These are phyloP conservation scores for Agriopis leucophaearia DNA, from an alignment of 2,888 invertebrate species.

Conservation along the genomic window DNA sequence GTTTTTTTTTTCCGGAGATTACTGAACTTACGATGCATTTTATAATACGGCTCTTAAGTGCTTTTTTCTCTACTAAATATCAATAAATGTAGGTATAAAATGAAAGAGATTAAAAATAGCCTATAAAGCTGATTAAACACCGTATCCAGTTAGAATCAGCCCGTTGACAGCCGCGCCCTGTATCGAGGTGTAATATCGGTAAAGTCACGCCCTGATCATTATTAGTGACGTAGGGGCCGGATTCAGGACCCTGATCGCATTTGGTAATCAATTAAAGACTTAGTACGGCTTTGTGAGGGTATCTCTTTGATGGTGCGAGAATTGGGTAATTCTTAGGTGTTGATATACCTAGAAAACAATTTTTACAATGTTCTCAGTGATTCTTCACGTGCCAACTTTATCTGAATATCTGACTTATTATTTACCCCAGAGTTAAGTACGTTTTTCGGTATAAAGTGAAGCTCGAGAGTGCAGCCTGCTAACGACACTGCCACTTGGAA, in stretches of 20 bases:
- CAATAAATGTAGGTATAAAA: not conserved
- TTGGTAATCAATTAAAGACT: slow-evolving; percentile 63
- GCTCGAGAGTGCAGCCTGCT: slow-evolving; percentile 40
- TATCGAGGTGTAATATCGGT: slow-evolving; percentile 45
- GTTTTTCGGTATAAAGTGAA: slow-evolving; percentile 17
- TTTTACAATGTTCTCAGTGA: no score
- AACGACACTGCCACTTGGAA: slow-evolving; percentile 59
- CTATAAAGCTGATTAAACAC: slow-evolving; percentile 10
- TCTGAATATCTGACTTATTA: not conserved
- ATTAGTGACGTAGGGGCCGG: slow-evolving; percentile 55
- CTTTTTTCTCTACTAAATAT: no score
- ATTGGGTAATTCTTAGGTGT: not conserved
- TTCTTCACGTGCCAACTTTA: no score
- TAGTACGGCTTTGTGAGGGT: slow-evolving; percentile 30
- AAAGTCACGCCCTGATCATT: slow-evolving; percentile 58
- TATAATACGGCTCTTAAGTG: no score
- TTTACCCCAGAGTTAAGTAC: slow-evolving; percentile 4
- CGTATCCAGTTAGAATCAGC: slow-evolving; percentile 19
- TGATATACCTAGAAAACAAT: not conserved
- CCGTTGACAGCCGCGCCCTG: slow-evolving; percentile 16
- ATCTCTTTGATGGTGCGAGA: not conserved
- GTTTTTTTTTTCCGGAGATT: no score
- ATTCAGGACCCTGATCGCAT: slow-evolving; percentile 47
- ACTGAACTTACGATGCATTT: no score
- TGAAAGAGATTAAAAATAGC: not conserved